phyloP scores from a whole-genome alignment of 2,888 invertebrate species.

The Daptonema setosum region DNA sequence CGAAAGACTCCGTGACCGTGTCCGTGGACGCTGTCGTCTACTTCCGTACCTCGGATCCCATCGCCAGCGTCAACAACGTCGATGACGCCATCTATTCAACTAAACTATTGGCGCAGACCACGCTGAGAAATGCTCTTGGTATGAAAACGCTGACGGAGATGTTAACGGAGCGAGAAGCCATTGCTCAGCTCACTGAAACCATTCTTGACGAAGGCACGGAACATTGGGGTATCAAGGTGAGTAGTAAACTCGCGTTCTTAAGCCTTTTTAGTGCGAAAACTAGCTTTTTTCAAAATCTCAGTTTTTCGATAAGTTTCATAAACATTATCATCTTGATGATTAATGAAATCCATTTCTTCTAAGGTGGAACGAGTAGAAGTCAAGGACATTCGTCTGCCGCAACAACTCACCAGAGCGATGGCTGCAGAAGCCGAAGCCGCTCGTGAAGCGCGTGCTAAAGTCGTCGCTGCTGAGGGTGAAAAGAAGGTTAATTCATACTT shows the following conservation, averaged over 20 bases:
- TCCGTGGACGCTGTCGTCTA: constrained; percentile 23
- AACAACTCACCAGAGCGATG: constrained; percentile 56
- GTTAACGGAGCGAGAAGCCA: constrained; percentile 63
- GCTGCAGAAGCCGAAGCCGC: constrained; percentile 60
- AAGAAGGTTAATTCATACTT: too few species aligned
- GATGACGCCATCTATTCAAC: constrained; percentile 44
- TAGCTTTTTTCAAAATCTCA: too few species aligned
- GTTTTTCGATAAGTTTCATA: background rate
- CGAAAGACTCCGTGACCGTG: constrained; percentile 25
- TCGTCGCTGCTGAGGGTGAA: constrained; percentile 36
- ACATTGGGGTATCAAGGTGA: constrained; percentile 27
- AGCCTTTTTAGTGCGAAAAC: too few species aligned
- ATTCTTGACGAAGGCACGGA: constrained; percentile 28
- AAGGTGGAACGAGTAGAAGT: constrained; percentile 22
- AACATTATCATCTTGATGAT: too few species aligned
- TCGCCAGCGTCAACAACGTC: constrained; percentile 26
- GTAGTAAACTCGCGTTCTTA: too few species aligned
- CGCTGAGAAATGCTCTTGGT: constrained; percentile 52
- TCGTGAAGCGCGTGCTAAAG: constrained; percentile 54
- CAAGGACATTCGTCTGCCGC: constrained; percentile 45
- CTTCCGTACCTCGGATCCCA: constrained; percentile 23
- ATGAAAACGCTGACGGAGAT: constrained; percentile 88
- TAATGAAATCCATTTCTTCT: background rate
- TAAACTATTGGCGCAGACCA: constrained; percentile 38
- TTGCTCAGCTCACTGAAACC: constrained; percentile 27